A percentile compares a stretch with the other conserved stretches of the same genome.
Conservation (phyloP, 1,140 invertebrate genomes). For the Drosophila prosaltans region DNA sequence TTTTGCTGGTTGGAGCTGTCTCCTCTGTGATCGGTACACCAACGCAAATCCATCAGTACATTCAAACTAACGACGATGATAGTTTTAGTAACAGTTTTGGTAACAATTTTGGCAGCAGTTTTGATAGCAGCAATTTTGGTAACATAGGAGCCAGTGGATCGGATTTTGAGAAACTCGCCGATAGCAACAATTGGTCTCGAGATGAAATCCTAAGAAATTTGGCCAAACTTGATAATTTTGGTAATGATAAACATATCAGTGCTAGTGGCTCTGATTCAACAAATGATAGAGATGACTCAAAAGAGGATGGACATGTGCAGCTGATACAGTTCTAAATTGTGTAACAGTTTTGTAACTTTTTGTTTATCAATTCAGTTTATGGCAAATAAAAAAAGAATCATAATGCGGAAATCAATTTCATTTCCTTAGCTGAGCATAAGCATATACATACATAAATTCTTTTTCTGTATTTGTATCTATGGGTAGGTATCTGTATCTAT, state of each 20-base stretch:
- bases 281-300: not conserved
- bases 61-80: slow-evolving; percentile 11
- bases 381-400: not conserved
- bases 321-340: not conserved
- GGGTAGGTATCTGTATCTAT: not conserved
- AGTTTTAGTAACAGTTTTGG: not conserved
- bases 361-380: not conserved
- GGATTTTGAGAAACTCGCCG: not conserved
- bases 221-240: slow-evolving; percentile 19
- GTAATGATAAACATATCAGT: not conserved
- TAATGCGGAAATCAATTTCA: slow-evolving; percentile 21
- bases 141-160: not conserved
- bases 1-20: slow-evolving; percentile 36
- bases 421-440: slow-evolving; percentile 16
- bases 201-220: slow-evolving; percentile 25
- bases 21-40: slow-evolving; percentile 14
- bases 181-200: slow-evolving; percentile 14
- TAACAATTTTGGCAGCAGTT: not conserved
- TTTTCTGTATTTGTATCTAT: not conserved
- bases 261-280: slow-evolving; percentile 3
- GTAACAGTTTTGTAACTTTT: not conserved
- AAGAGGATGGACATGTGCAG: not conserved
- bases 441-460: not conserved
- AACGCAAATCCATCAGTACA: slow-evolving; percentile 23
- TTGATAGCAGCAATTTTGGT: not conserved